phyloP scores from a whole-genome alignment of 2,888 invertebrate genomes.

The Scaptomyza cyrtandrae region DNA sequence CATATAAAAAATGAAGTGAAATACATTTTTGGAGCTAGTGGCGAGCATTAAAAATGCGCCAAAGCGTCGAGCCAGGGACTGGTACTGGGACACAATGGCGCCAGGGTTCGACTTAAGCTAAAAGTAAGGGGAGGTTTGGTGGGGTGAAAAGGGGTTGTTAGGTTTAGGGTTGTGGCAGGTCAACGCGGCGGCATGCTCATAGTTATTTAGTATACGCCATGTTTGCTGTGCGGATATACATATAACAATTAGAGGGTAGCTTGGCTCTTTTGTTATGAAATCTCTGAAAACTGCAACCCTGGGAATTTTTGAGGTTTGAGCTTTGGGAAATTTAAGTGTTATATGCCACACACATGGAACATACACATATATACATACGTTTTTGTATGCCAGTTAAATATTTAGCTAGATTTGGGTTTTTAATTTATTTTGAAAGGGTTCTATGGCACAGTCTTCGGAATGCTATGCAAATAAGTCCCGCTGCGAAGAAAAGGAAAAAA shows the following conservation, averaged over 20 bases:
- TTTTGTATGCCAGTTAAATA: constrained; percentile 62
- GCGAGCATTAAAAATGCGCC: constrained; percentile 68
- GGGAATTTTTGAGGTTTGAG: constrained; percentile 16
- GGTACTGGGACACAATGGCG: constrained; percentile 61
- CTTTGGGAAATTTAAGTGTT: constrained; percentile 11
- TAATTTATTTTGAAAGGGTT: constrained; percentile 70
- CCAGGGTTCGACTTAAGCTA: constrained; percentile 21
- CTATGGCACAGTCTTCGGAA: constrained; percentile 22
- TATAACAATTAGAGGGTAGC: constrained; percentile 70
- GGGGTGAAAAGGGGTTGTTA: neutral
- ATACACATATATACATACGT: neutral
- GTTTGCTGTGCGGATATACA: constrained; percentile 67
- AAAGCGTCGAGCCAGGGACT: constrained; percentile 38
- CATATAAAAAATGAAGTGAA: constrained; percentile 75
- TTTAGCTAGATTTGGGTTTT: constrained; percentile 65
- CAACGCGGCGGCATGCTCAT: constrained; percentile 32
- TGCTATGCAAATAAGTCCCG: constrained; percentile 67
- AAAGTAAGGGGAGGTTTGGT: constrained; percentile 1
- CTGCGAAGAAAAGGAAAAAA: neutral
- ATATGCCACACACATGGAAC: constrained; percentile 4
- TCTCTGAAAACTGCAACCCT: constrained; percentile 30
- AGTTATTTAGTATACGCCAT: constrained; percentile 32
- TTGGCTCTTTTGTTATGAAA: constrained; percentile 14
- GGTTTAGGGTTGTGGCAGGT: constrained; percentile 39
- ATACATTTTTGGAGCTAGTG: constrained; percentile 69